These are phyloP conservation scores for Scelioninae gen. 2 DNA, from an alignment of 2,888 invertebrate species.

Conservation along the genomic window DNA sequence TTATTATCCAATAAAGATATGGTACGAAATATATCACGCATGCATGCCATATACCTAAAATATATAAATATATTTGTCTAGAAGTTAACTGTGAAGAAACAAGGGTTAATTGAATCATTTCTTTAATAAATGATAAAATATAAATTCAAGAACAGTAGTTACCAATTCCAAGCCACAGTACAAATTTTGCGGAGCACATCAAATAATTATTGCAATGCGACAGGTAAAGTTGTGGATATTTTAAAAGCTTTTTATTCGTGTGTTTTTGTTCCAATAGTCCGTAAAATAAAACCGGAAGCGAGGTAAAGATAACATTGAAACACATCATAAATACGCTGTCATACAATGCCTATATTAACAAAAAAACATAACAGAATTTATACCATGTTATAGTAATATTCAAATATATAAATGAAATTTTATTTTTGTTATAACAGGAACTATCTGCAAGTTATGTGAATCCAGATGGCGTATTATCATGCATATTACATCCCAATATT, in stretches of 20 bases:
- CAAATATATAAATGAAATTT: too few species aligned
- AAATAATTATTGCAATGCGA: conserved; percentile 80
- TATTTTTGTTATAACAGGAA: too few species aligned
- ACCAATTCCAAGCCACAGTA: conserved; percentile 79
- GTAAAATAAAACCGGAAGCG: conserved; percentile 84
- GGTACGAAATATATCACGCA: conserved; percentile 79
- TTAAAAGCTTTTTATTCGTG: conserved; percentile 76
- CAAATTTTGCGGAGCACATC: conserved; percentile 80
- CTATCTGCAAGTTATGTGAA: too few species aligned
- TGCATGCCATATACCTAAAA: conserved; percentile 80
- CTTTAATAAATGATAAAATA: neutral
- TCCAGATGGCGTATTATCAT: too few species aligned
- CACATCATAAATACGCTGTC: conserved; percentile 85
- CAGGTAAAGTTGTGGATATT: conserved; percentile 83
- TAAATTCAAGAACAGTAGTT: conserved; percentile 17
- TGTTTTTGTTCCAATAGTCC: conserved; percentile 86
- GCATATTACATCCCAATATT: too few species aligned
- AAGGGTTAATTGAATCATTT: too few species aligned
- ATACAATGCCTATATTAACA: conserved; percentile 81
- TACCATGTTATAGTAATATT: too few species aligned
- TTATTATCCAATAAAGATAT: conserved; percentile 73
- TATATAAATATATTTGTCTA: too few species aligned
- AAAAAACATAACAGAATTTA: too few species aligned
- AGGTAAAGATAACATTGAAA: conserved; percentile 86
- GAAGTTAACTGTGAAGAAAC: too few species aligned